These are phyloP conservation scores for Oenanthe oenanthe DNA, from an alignment of 2,113 vertebrate species.

Conservation along the genomic window DNA sequence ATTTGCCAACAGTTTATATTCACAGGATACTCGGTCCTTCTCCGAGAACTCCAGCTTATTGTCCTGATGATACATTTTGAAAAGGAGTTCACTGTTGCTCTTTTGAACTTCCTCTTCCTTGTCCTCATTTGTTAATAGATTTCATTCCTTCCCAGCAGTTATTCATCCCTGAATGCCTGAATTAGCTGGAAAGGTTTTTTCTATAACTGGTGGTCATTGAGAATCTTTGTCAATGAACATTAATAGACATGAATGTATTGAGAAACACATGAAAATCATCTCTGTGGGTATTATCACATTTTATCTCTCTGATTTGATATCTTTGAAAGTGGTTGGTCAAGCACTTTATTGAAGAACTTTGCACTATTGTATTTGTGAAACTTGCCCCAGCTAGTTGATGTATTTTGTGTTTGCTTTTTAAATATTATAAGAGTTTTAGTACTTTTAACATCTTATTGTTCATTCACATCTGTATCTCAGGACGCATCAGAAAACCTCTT, in stretches of 20 bases:
- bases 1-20: conserved; percentile 32
- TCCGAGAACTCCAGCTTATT: neutral
- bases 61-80: neutral
- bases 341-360: neutral
- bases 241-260: neutral
- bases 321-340: neutral
- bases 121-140: neutral
- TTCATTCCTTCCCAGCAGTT: neutral
- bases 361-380: neutral
- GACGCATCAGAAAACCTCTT: neutral
- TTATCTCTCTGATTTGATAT: neutral
- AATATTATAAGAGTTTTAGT: neutral
- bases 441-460: neutral
- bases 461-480: neutral
- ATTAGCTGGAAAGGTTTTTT: neutral
- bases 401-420: neutral
- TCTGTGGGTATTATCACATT: neutral
- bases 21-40: neutral
- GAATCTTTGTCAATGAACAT: neutral
- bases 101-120: neutral
- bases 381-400: neutral
- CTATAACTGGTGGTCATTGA: neutral
- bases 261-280: neutral
- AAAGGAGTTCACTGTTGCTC: neutral
- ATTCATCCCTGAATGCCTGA: neutral